Evolutionary conservation across 1,140 invertebrate species (phyloP), one percentile per base, ranked within the genome.

Genomic region (Sitophilus oryzae): DNA sequence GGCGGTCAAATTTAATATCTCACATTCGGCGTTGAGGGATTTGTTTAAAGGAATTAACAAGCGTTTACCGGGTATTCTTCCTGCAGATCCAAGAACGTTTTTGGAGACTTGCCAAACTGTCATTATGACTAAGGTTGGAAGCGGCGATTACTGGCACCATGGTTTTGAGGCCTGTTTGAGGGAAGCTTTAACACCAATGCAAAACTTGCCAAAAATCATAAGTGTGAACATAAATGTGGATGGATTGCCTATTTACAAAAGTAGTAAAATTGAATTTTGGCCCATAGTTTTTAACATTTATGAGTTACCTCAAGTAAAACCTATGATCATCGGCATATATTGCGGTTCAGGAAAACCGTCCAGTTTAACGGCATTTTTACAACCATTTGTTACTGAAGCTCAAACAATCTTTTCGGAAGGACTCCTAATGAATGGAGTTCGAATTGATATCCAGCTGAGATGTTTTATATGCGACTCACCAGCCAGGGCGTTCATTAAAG

Each of bases 201-300:
- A n/a, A 35, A 20, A 21, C 23, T 3, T 48, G 10, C 42, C 37
- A 20, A 42, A 48, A 52, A 52, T 3, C 35, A n/a, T 48, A 2
- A 20, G 10, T 36, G 19, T 43, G 2, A 57, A 48, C 19, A 44
- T 56, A 19, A 56, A 56, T 43, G 20, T 56, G 9, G 53, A 56
- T 56, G 53, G 45, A 11, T 42, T 56, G 14, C 62, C 61, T 22
- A 50, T 66, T 10, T 56, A 56, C 49, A 67, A 65, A 56, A 62
- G 57, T 49, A 57, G 54, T 8, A 59, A 42, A 25, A 37, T 42
- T 42, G 51, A 56, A 40, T 65, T 66, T 57, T 66, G 63, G 63
- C 63, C 66, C 42, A 66, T 68, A 34, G 46, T 63, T 8, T 60
- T 43, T 34, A 63, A 61, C 15, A 64, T 59, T 42, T 25, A 47